phyloP scores from a whole-genome alignment of 2,888 invertebrate species.

The Scrobipalpa atriplicella region DNA sequence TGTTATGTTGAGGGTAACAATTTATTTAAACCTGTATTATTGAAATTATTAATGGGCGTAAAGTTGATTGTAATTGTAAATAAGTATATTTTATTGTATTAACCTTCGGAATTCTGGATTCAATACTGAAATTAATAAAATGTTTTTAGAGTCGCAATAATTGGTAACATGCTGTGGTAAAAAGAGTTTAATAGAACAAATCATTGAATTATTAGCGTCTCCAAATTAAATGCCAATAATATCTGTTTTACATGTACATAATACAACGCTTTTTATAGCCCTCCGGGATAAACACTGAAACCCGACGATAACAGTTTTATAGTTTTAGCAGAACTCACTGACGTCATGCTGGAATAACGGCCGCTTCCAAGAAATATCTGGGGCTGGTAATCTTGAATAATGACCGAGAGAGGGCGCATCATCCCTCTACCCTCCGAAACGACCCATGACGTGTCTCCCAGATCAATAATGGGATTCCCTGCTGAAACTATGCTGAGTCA shows the following conservation, averaged over 20 bases:
- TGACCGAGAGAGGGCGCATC: constrained; percentile 38
- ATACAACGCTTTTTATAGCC: background rate
- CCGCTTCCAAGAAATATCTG: background rate
- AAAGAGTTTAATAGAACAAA: too few species aligned
- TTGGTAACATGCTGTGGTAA: too few species aligned
- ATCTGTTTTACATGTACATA: background rate
- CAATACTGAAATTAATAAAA: too few species aligned
- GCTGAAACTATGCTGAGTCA: constrained; percentile 30
- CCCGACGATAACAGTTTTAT: background rate
- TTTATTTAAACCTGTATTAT: too few species aligned
- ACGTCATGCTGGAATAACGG: background rate
- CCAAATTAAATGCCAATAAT: too few species aligned
- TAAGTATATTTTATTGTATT: too few species aligned
- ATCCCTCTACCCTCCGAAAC: constrained; percentile 42
- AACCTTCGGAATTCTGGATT: too few species aligned
- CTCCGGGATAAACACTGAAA: background rate
- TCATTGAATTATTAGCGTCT: too few species aligned
- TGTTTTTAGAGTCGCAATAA: too few species aligned
- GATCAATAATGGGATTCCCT: constrained; percentile 62
- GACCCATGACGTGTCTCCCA: constrained; percentile 53
- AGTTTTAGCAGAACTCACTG: background rate
- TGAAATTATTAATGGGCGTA: too few species aligned
- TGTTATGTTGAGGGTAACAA: too few species aligned
- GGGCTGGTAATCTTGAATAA: constrained; percentile 25
- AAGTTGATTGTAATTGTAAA: too few species aligned